Conservation (phyloP, 2,113 vertebrate genomes). For the Etia nguti region DNA sequence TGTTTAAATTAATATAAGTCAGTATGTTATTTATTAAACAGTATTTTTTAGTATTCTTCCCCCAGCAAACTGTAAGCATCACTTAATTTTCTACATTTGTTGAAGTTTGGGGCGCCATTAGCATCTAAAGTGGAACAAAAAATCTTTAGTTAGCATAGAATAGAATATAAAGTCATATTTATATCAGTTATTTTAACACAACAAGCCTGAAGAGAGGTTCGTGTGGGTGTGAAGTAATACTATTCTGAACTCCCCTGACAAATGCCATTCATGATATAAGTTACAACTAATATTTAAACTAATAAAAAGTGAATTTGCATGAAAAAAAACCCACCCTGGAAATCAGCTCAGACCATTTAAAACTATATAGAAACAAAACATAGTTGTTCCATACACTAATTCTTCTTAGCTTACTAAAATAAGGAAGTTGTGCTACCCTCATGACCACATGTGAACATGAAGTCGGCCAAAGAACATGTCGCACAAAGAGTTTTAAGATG, state of each 20-base stretch:
- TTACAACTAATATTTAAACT: not conserved
- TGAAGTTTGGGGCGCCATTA: too few relatives aligned
- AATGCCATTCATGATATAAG: not conserved
- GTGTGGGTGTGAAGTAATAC: not conserved
- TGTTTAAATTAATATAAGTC: too few relatives aligned
- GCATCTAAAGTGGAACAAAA: not conserved
- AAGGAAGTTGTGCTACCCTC: not conserved
- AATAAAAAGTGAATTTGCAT: not conserved
- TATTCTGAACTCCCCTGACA: not conserved
- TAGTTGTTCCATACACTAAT: not conserved
- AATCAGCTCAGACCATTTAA: not conserved
- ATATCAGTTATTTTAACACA: not conserved
- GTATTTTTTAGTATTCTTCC: not conserved
- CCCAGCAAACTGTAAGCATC: not conserved
- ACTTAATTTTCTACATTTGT: not conserved
- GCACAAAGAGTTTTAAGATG: not conserved
- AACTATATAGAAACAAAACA: not conserved
- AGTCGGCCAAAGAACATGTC: not conserved
- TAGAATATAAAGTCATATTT: too few relatives aligned
- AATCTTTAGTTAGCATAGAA: too few relatives aligned
- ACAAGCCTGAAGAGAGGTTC: rapidly evolving
- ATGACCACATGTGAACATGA: not conserved
- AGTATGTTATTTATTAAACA: too few relatives aligned
- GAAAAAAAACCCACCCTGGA: not conserved
- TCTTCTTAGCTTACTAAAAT: not conserved